phyloP scores from a whole-genome alignment of 1,140 invertebrate species.

The Drosophila ananassae region DNA sequence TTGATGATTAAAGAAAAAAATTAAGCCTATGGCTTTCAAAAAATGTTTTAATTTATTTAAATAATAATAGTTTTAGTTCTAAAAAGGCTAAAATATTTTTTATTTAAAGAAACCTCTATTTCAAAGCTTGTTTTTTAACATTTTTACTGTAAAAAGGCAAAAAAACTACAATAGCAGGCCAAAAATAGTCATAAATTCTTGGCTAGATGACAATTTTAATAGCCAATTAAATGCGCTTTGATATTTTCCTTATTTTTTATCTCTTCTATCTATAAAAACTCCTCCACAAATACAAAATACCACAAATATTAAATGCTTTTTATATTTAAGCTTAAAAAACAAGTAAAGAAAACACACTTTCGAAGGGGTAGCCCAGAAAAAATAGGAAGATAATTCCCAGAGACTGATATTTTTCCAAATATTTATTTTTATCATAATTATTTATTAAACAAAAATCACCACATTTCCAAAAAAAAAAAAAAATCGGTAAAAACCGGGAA shows the following conservation, averaged over 20 bases:
- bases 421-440: conserved; percentile 5
- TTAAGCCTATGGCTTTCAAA: no score
- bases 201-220: background rate
- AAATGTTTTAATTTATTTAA: no score
- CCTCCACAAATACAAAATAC: background rate
- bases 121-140: no score
- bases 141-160: no score
- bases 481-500: background rate
- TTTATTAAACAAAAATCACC: conserved; percentile 5
- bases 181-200: no score
- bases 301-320: background rate
- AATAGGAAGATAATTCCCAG: background rate
- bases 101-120: no score
- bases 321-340: background rate
- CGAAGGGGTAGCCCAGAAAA: background rate
- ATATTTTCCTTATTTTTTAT: background rate
- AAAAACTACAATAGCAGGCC: no score
- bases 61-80: no score
- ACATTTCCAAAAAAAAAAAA: background rate
- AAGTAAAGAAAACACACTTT: background rate
- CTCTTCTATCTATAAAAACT: background rate
- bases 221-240: background rate
- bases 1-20: no score
- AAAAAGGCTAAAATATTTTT: no score
- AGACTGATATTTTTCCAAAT: conserved; percentile 3